phyloP scores from a whole-genome alignment of 2,797 vertebrate genomes.

The Halcyon smyrnensis region DNA sequence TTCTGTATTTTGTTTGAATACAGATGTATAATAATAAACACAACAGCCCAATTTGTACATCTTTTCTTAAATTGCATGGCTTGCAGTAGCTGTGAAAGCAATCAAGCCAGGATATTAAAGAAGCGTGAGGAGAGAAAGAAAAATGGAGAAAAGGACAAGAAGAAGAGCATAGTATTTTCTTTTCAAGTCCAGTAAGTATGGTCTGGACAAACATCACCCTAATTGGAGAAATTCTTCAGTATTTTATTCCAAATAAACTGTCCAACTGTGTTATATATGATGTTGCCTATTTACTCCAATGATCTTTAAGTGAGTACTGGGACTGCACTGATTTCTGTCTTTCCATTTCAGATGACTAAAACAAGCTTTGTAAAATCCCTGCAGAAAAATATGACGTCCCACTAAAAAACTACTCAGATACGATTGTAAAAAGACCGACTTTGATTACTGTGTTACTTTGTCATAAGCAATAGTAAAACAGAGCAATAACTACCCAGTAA shows the following conservation, averaged over 20 bases:
- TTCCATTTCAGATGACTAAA: constrained; percentile 37
- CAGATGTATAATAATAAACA: background rate
- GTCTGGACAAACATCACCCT: constrained; percentile 22
- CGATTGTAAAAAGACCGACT: background rate
- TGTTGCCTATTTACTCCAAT: background rate
- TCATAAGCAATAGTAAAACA: constrained; percentile 21
- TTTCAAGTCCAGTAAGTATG: background rate
- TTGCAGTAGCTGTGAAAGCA: background rate
- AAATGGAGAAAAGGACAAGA: background rate
- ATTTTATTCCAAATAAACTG: constrained; percentile 37
- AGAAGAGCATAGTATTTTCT: background rate
- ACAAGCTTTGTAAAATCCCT: background rate
- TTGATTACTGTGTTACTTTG: constrained; percentile 26
- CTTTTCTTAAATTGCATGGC: background rate
- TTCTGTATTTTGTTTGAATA: background rate
- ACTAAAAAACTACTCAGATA: background rate
- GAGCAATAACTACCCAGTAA: background rate
- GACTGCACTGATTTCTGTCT: background rate
- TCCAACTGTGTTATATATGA: background rate
- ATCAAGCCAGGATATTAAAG: background rate
- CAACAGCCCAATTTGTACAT: background rate
- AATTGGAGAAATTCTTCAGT: constrained; percentile 24
- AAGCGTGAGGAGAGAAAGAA: background rate
- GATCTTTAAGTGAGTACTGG: background rate
- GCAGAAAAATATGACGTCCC: background rate